phyloP scores from a whole-genome alignment of 2,797 vertebrate species.

The Melanotaenia pygmaea region DNA sequence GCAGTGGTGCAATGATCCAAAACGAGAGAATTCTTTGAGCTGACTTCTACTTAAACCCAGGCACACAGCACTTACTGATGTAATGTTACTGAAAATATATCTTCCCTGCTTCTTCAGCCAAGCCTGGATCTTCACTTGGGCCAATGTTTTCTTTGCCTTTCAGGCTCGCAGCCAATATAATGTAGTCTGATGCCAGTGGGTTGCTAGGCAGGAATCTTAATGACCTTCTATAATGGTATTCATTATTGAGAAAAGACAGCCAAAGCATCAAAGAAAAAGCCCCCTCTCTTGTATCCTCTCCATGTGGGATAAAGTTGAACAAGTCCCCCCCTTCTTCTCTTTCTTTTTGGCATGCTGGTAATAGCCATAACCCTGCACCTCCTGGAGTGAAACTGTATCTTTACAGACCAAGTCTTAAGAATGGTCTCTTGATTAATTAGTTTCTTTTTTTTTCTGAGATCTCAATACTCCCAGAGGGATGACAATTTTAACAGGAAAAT shows the following conservation, averaged over 20 bases:
- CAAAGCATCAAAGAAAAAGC: slow-evolving; percentile 43
- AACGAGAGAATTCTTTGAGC: slow-evolving; percentile 43
- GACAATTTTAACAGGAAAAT: slow-evolving; percentile 62
- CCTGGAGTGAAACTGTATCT: slow-evolving; percentile 61
- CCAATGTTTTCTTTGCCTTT: slow-evolving; percentile 64
- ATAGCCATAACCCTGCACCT: slow-evolving; percentile 39
- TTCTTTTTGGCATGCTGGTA: slow-evolving; percentile 35
- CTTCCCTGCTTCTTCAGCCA: slow-evolving; percentile 48
- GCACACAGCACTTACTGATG: slow-evolving; percentile 57
- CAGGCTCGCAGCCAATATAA: slow-evolving; percentile 58
- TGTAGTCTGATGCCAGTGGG: slow-evolving; percentile 54
- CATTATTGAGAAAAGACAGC: slow-evolving; percentile 59
- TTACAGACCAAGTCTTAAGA: slow-evolving; percentile 46
- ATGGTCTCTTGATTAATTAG: slow-evolving; percentile 46
- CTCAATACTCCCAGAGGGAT: slow-evolving; percentile 45
- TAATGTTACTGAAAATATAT: slow-evolving; percentile 72
- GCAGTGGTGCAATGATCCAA: slow-evolving; percentile 24
- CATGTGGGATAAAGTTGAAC: slow-evolving; percentile 49
- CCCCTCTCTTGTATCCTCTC: slow-evolving; percentile 38
- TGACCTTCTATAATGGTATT: slow-evolving; percentile 51
- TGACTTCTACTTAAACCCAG: slow-evolving; percentile 51
- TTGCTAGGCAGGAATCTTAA: slow-evolving; percentile 59
- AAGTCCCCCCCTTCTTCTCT: slow-evolving; percentile 24
- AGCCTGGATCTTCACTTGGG: slow-evolving; percentile 53
- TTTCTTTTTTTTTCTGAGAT: slow-evolving; percentile 22